phyloP scores from a whole-genome alignment of 2,888 invertebrate genomes.

The Apoda limacodes region DNA sequence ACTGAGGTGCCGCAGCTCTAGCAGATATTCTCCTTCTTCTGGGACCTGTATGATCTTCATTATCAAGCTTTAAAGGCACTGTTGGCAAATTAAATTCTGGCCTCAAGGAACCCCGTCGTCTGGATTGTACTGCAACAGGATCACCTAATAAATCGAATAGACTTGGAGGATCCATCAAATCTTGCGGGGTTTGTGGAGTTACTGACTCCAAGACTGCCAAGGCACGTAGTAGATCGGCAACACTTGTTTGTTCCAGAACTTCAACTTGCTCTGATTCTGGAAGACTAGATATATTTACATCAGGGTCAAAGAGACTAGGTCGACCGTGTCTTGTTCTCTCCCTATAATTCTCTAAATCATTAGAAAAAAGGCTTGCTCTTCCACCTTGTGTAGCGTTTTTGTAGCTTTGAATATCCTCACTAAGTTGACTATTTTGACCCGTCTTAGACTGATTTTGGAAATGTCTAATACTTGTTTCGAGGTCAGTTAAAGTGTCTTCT shows the following conservation, averaged over 20 bases:
- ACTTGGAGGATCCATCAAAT: conserved; percentile 27
- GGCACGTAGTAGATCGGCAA: conserved; percentile 84
- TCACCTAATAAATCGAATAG: conserved; percentile 37
- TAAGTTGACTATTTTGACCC: conserved; percentile 39
- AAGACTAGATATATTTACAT: conserved; percentile 45
- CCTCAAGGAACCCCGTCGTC: conserved; percentile 44
- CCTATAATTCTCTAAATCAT: conserved; percentile 47
- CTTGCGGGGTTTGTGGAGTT: conserved; percentile 24
- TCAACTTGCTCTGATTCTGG: conserved; percentile 64
- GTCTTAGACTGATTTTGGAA: conserved; percentile 43
- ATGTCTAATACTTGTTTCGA: conserved; percentile 52
- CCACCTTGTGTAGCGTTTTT: conserved; percentile 27
- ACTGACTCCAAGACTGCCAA: conserved; percentile 74
- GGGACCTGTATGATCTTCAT: conserved; percentile 41
- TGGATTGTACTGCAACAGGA: conserved; percentile 25
- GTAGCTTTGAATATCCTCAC: conserved; percentile 34
- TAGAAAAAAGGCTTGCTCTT: conserved; percentile 30
- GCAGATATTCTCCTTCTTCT: conserved; percentile 53
- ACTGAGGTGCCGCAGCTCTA: conserved; percentile 50
- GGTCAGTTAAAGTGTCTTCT: conserved; percentile 34
- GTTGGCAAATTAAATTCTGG: conserved; percentile 42
- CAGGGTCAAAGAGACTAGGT: conserved; percentile 56
- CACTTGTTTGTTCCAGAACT: conserved; percentile 83
- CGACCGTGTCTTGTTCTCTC: conserved; percentile 52
- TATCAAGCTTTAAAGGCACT: conserved; percentile 29